phyloP scores from a whole-genome alignment of 37 sponge, comb jelly and placozoan genomes.

The Cliona cf. orientalis region DNA sequence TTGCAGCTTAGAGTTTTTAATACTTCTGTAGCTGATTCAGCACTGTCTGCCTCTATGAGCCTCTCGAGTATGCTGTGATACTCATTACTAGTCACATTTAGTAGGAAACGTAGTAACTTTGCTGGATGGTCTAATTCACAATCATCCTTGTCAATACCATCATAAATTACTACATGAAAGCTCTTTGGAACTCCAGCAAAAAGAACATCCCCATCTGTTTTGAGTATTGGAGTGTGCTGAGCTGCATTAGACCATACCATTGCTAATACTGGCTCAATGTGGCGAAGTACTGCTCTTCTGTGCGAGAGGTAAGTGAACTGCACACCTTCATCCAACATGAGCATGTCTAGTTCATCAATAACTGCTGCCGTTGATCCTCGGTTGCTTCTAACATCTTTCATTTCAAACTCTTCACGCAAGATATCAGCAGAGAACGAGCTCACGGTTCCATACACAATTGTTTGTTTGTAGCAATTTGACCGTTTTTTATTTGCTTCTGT shows the following conservation, averaged over 20 bases:
- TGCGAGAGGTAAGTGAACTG: slow-evolving; percentile 49
- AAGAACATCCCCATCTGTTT: not conserved
- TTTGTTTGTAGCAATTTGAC: not conserved
- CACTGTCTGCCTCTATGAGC: not conserved
- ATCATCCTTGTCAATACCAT: not conserved
- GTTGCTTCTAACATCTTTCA: not conserved
- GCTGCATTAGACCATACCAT: slow-evolving; percentile 24
- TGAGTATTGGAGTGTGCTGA: slow-evolving; percentile 7
- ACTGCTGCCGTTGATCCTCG: not conserved
- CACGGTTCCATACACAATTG: slow-evolving; percentile 36
- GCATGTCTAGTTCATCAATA: slow-evolving; percentile 39
- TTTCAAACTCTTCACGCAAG: slow-evolving; percentile 37
- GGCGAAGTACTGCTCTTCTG: not conserved
- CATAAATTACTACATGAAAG: slow-evolving; percentile 1
- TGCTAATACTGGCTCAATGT: slow-evolving; percentile 30
- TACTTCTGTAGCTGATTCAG: not conserved
- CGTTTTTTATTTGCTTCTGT: slow-evolving; percentile 12
- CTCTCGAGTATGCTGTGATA: not conserved
- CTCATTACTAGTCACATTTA: not conserved
- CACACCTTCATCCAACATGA: slow-evolving; percentile 37
- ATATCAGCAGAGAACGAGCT: slow-evolving; percentile 27
- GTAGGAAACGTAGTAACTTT: not conserved
- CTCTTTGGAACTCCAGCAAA: slow-evolving; percentile 13
- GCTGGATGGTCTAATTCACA: not conserved
- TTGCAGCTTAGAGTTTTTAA: not conserved